These are phyloP conservation scores for Heliornis fulica DNA, from an alignment of 2,113 vertebrate species.

Conservation along the genomic window DNA sequence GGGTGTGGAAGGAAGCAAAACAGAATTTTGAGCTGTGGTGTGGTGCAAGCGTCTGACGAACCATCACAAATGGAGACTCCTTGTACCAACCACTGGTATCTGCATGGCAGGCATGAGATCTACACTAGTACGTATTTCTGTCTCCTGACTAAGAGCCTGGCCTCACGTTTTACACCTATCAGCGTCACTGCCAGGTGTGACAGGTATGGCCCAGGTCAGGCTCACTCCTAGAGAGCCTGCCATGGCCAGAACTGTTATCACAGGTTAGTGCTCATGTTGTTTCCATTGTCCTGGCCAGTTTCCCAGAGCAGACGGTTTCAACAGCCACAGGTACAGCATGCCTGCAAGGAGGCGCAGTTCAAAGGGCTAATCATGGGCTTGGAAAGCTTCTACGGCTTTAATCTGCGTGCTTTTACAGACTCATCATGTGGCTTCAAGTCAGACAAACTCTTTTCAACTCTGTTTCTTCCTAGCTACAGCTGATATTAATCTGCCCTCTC, in stretches of 20 bases:
- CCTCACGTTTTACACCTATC: not conserved
- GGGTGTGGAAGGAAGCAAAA: not conserved
- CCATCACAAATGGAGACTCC: not conserved
- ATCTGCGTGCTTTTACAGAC: not conserved
- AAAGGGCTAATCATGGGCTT: not conserved
- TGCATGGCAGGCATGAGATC: not conserved
- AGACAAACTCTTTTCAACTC: not conserved
- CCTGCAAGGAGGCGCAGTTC: not conserved
- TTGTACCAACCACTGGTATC: not conserved
- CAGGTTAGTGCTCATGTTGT: not conserved
- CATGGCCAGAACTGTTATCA: not conserved
- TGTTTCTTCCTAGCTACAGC: not conserved
- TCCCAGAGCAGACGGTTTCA: not conserved
- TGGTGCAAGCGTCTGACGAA: not conserved
- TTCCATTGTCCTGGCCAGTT: not conserved
- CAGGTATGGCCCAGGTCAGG: not conserved
- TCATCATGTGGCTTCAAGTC: not conserved
- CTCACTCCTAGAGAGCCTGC: not conserved
- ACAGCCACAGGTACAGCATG: fast-evolving
- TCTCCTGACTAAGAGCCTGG: not conserved
- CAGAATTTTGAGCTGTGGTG: not conserved
- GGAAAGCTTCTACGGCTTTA: not conserved
- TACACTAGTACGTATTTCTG: not conserved
- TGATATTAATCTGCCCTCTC: conserved; percentile 4
- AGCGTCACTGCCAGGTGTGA: not conserved